Conservation (phyloP, 2,888 invertebrate species). For the Caenorhabditis auriculariae region DNA sequence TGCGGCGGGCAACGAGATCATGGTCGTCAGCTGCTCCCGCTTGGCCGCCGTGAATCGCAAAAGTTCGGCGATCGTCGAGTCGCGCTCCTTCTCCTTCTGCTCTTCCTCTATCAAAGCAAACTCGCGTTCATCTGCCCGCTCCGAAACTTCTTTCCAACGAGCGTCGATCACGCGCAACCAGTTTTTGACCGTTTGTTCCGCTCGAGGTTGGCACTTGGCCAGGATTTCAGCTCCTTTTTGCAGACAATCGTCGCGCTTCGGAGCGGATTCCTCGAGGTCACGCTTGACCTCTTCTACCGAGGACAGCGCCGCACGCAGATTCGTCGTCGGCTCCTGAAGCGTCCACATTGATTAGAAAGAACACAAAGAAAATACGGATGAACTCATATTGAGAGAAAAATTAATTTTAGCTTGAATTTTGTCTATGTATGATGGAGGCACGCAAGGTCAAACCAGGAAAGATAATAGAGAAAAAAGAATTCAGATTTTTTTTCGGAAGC, state of each 20-base stretch:
- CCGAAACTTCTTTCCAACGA: conserved; percentile 73
- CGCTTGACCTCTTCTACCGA: conserved; percentile 26
- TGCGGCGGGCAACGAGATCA: conserved; percentile 70
- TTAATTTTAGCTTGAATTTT: too few species aligned
- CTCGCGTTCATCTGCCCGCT: conserved; percentile 32
- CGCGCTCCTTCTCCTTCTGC: conserved; percentile 73
- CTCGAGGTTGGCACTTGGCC: conserved; percentile 91
- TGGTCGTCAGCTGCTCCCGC: conserved; percentile 75
- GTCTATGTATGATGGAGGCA: too few species aligned
- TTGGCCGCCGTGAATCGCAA: conserved; percentile 84
- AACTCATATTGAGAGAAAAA: too few species aligned
- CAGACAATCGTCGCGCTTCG: conserved; percentile 19
- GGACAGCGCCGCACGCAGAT: conserved; percentile 17
- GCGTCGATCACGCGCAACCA: conserved; percentile 96
- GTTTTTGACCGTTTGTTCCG: conserved; percentile 94
- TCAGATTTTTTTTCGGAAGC: too few species aligned
- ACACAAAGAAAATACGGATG: too few species aligned
- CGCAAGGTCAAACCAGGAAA: too few species aligned
- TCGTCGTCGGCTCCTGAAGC: conserved; percentile 9
- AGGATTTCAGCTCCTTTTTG: conserved; percentile 75
- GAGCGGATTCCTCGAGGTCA: conserved; percentile 20
- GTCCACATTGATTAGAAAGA: too few species aligned
- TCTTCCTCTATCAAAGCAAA: conserved; percentile 39
- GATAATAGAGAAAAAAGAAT: too few species aligned
- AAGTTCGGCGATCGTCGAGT: conserved; percentile 81